Percentiles rank a stretch among this genome's conserved stretches.
Conservation (phyloP, 2,797 vertebrate species). For the Melanogrammus aeglefinus region DNA sequence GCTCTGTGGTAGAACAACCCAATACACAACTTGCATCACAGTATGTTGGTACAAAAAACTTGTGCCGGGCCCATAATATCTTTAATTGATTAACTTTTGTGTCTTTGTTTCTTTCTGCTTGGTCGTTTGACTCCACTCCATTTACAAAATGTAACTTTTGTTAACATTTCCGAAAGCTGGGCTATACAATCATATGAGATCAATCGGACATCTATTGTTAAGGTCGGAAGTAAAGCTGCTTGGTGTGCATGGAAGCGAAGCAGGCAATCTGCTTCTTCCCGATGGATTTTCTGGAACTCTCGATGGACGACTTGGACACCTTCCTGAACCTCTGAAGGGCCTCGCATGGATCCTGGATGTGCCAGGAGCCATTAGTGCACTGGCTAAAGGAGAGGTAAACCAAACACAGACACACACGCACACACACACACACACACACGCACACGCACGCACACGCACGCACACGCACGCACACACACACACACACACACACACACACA, state of each 20-base stretch:
- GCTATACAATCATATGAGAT: no score
- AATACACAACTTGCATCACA: not conserved
- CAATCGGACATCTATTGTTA: slow-evolving; percentile 60
- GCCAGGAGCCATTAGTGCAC: slow-evolving; percentile 88
- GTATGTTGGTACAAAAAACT: not conserved
- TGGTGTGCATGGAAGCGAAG: slow-evolving; percentile 96
- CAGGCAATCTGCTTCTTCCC: slow-evolving; percentile 98
- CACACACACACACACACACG: not conserved
- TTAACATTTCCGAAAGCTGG: no score
- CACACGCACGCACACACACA: not conserved
- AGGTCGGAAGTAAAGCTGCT: slow-evolving; percentile 86
- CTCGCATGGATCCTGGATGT: slow-evolving; percentile 91
- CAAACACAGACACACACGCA: slow-evolving; percentile 38
- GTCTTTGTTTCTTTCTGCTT: not conserved
- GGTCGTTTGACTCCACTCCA: not conserved
- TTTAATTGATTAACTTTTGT: no score
- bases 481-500: no score
- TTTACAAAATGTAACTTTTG: no score
- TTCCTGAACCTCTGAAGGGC: slow-evolving; percentile 71
- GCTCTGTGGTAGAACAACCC: no score
- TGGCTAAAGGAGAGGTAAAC: slow-evolving; percentile 96
- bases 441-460: no score
- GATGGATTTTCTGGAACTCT: slow-evolving; percentile 56
- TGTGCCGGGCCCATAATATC: no score
- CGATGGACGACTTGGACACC: slow-evolving; percentile 78